Conservation (phyloP, 1,140 invertebrate genomes). For the Sitodiplosis mosellana region DNA sequence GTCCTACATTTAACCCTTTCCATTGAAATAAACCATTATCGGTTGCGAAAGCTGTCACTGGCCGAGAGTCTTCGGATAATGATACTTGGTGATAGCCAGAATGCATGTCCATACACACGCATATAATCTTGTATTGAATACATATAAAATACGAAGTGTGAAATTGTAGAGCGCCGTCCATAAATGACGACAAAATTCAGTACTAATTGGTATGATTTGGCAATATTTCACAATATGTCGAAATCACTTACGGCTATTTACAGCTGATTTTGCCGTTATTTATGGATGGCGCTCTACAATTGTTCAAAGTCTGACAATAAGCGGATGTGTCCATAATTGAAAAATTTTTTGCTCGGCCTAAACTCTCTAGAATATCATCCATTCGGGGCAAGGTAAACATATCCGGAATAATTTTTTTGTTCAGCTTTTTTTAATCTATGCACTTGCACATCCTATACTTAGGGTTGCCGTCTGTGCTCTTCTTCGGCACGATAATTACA, state of each 20-base stretch:
- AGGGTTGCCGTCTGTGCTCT: conserved; percentile 1
- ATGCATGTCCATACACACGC: too few relatives aligned
- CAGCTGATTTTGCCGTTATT: too few relatives aligned
- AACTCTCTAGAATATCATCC: conserved; percentile 18
- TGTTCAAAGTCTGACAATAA: too few relatives aligned
- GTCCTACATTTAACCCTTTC: not conserved
- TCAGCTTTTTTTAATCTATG: conserved; percentile 7
- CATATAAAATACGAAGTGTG: too few relatives aligned
- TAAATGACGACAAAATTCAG: too few relatives aligned
- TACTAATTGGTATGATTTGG: too few relatives aligned
- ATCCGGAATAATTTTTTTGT: conserved; percentile 1
- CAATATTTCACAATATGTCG: too few relatives aligned
- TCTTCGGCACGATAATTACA: not conserved
- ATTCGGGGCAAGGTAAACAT: conserved; percentile 27
- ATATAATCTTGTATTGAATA: too few relatives aligned
- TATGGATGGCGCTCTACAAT: too few relatives aligned
- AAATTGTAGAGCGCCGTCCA: too few relatives aligned
- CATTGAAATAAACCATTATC: not conserved
- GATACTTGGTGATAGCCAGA: conserved; percentile 28
- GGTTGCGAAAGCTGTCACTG: not conserved
- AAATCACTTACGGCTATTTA: too few relatives aligned
- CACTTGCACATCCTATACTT: conserved; percentile 6
- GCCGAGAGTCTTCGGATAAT: not conserved
- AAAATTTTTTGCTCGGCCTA: conserved; percentile 19
- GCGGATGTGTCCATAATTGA: conserved; percentile 24